Evolutionary conservation across 1,140 invertebrate genomes (phyloP).

Genomic region (Drosophila paulistorum): DNA sequence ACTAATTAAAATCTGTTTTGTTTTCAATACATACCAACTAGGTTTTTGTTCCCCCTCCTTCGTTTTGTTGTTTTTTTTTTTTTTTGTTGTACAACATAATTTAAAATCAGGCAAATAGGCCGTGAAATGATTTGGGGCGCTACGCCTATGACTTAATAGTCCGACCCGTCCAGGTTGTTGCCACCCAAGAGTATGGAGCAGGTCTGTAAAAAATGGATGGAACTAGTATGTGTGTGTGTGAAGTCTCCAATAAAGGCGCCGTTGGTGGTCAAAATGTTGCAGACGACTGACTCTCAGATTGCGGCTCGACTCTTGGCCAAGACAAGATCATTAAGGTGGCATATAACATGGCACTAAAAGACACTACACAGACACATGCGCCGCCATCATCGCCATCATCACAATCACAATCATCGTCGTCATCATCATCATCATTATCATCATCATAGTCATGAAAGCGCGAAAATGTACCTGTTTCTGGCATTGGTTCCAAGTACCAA

Average conservation of each 20-base stretch:
- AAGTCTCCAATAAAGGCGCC: slow-evolving; percentile 81
- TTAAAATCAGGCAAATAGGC: slow-evolving; percentile 60
- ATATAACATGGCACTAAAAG: slow-evolving; percentile 82
- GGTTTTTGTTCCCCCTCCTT: slow-evolving; percentile 28
- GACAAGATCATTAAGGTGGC: slow-evolving; percentile 83
- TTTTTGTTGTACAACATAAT: slow-evolving; percentile 75
- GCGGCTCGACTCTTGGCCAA: slow-evolving; percentile 61
- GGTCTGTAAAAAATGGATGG: slow-evolving; percentile 25
- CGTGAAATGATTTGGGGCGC: slow-evolving; percentile 74
- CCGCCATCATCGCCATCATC: slow-evolving; percentile 53
- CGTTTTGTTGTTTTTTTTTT: slow-evolving; percentile 58
- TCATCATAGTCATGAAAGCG: slow-evolving; percentile 35
- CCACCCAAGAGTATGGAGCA: slow-evolving; percentile 45
- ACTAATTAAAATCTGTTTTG: slow-evolving; percentile 69
- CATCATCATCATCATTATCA: slow-evolving; percentile 32
- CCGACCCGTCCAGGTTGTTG: slow-evolving; percentile 46
- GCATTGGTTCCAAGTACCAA: slow-evolving; percentile 27
- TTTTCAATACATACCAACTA: slow-evolving; percentile 58
- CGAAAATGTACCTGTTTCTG: slow-evolving; percentile 76
- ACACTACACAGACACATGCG: slow-evolving; percentile 68
- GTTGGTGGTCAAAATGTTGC: slow-evolving; percentile 82
- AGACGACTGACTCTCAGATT: slow-evolving; percentile 23
- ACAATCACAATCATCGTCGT: slow-evolving; percentile 15
- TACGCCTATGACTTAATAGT: slow-evolving; percentile 82
- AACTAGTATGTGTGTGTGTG: slow-evolving; percentile 30